Percentiles rank a stretch among this genome's conserved stretches.
These are phyloP conservation scores for Eugnorisma glareosa DNA, from an alignment of 2,888 invertebrate genomes.

Conservation along the genomic window DNA sequence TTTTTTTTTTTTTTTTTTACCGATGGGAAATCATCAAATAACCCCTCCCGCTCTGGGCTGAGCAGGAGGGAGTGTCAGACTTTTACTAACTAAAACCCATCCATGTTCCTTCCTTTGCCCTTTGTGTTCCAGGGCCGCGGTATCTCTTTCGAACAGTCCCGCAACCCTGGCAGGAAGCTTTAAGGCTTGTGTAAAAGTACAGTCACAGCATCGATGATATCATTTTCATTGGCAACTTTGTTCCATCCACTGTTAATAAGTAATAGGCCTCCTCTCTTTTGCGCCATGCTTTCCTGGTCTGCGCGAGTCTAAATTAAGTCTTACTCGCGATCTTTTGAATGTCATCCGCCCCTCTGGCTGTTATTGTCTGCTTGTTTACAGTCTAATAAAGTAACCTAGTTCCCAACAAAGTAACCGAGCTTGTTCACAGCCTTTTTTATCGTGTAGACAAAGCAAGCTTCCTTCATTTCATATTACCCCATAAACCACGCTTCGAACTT, in stretches of 20 bases:
- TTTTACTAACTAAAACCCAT: too few relatives aligned
- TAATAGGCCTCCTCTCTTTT: not conserved
- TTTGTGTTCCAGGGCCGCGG: too few relatives aligned
- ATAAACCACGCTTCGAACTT: constrained; percentile 55
- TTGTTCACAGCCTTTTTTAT: constrained; percentile 14
- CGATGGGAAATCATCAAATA: too few relatives aligned
- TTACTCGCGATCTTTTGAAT: not conserved
- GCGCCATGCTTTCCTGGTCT: not conserved
- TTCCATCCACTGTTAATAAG: not conserved
- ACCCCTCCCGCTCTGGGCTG: too few relatives aligned
- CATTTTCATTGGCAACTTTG: not conserved
- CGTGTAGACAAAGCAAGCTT: constrained; percentile 23
- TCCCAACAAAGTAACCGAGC: not conserved
- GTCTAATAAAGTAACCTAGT: not conserved
- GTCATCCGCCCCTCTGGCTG: too few relatives aligned
- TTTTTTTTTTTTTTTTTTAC: too few relatives aligned
- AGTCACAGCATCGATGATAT: not conserved
- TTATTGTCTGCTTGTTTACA: not conserved
- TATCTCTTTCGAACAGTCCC: too few relatives aligned
- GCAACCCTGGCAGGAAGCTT: too few relatives aligned
- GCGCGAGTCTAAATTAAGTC: not conserved
- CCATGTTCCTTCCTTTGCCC: too few relatives aligned
- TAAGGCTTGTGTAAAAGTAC: not conserved
- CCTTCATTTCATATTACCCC: constrained; percentile 46
- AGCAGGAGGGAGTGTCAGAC: too few relatives aligned